Base-by-base conservation (phyloP, 2,797 vertebrate genomes). In the Chaetophractus vellerosus region DNA sequence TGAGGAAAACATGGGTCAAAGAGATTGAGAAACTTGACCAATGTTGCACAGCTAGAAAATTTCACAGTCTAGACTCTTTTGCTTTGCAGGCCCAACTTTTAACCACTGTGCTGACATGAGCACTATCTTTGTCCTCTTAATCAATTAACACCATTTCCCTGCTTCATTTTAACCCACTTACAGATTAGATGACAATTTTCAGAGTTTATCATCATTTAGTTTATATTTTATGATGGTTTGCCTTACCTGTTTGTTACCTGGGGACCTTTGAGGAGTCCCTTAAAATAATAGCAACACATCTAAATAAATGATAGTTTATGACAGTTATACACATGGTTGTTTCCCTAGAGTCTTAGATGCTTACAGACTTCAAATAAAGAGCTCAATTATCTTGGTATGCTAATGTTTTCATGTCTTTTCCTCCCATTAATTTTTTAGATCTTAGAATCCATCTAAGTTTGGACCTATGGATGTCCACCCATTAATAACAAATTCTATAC, bases 401-500 rank as follows among this genome's bases (percentile, higher is more conserved):
- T 48, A 38, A 4, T 19, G 15, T 61, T 8, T 79, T 87, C 16
- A 5, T 16, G 8, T 28, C 0, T 52, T 80, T 78, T 26, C 26
- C 23, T 88, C 68, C 2, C 68, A 75, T 16, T 74, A 48, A 64
- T 85, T 78, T 71, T 95, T 82, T n/a, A 72, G 23, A 61, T 48
- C 7, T 48, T 21, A 91, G 57, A 90, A 81, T 78, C 33, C 24
- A 79, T 75, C 24, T 74, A 74, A 36, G 88, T 93, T 23, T 28
- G 8, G 11, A 11, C 2, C 26, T 71, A 57, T 16, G 55, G 41
- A 90, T 57, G 16, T 71, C 36, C 66, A 50, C 21, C 18, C 28
- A 95, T 63, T 85, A 74, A 78, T 10, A 90, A 63, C 5, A 75
- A 94, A 94, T 50, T 91, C 28, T 41, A 57, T 66, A 83, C 2